Evolutionary conservation across 2,888 invertebrate genomes (phyloP).

Genomic region (Pristionchus mayeri): DNA sequence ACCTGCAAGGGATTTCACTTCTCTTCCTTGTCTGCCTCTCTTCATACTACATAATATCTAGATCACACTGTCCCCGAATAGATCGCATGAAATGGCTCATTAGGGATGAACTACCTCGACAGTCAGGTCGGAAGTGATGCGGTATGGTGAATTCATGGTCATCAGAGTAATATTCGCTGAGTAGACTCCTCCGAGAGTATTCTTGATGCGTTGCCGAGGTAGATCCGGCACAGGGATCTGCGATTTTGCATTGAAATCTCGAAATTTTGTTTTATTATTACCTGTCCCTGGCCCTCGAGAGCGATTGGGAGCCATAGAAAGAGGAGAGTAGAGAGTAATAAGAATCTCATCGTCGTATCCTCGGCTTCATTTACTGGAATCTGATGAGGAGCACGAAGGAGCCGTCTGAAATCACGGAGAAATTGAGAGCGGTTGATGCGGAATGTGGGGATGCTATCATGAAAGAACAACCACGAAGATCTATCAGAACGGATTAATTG

Average conservation of each 20-base stretch:
- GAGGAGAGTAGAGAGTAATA: conserved; percentile 31
- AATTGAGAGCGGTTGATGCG: not conserved
- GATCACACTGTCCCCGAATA: too few species aligned
- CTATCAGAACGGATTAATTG: too few species aligned
- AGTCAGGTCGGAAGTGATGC: conserved; percentile 61
- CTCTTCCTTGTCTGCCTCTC: too few species aligned
- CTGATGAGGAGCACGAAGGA: not conserved
- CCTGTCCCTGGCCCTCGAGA: conserved; percentile 49
- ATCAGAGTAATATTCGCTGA: conserved; percentile 72
- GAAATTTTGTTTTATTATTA: not conserved
- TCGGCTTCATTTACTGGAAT: conserved; percentile 31
- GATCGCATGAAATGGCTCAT: too few species aligned
- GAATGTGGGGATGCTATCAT: too few species aligned
- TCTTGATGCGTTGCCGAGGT: conserved; percentile 64
- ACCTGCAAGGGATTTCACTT: conserved; percentile 75
- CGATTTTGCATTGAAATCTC: not conserved
- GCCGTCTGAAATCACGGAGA: not conserved
- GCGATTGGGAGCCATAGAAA: conserved; percentile 30
- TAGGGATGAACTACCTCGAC: conserved; percentile 52
- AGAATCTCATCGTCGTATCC: not conserved
- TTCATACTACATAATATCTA: too few species aligned
- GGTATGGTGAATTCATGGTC: conserved; percentile 73
- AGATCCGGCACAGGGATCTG: conserved; percentile 51
- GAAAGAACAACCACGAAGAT: not conserved
- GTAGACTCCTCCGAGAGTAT: conserved; percentile 72